Base-by-base conservation (phyloP, 2,113 vertebrate genomes). In the Acinonyx jubatus region DNA sequence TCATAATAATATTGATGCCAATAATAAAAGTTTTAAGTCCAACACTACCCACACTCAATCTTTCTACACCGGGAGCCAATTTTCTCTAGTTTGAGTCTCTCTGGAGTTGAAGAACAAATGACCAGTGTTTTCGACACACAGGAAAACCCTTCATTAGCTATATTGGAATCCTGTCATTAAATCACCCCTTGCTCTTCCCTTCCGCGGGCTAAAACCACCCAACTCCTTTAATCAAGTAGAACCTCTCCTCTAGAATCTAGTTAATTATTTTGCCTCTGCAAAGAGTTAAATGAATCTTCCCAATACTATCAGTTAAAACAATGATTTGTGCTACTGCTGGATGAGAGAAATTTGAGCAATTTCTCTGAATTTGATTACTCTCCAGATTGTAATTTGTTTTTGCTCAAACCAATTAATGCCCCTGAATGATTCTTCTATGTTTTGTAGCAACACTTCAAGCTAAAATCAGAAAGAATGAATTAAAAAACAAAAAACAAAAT, bases 21-120 rank as follows among this genome's bases (percentile, higher is more conserved):
- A 95, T 93, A 93, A 98, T 91, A 96, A 94, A 97, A 96, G 82
- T 69, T 97, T 96, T 93, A 96, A 63, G 85, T 90, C 36, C 96
- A 96, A 94, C 29, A 80, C 68, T 95, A 94, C 96, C 91, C 85
- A 96, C 38, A 71, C 36, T 91, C 71, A 33, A 63, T 91, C 82
- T n/a, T 94, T 79, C 82, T 96, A 86, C 18, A 93, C 76, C 45
- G 25, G 52, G 50, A 96, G 91, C 36, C 90, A 89, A 68, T 97
- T 89, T 95, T 93, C 55, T 97, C 95, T 38, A 74, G 66, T 63
- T 57, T 94, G 61, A 96, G 25, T 52, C 27, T 95, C 78, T 65
- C 74, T 82, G 57, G 81, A 83, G 31, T 0, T 82, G 73, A 57
- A 83, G 84, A 93, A 98, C 98, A 98, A 98, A 93, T 96, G 97